A percentile compares a stretch with the other conserved stretches of the same genome.
Conservation (phyloP, 2,113 vertebrate species). For the Catagonus wagneri region DNA sequence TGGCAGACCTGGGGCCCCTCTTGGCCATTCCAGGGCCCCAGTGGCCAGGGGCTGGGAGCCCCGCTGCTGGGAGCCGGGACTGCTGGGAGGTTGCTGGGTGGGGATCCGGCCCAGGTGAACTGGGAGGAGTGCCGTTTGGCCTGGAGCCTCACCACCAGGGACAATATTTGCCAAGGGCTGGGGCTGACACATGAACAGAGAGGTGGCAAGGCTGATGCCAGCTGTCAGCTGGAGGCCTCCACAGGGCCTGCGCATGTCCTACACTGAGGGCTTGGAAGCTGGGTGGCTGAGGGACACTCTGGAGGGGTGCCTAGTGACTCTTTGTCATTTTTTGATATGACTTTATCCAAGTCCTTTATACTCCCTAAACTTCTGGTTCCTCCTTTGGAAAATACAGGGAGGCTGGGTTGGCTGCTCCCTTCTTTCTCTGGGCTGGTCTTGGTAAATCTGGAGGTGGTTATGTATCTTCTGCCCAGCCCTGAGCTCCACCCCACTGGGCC, state of each 20-base stretch:
- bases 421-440: not conserved
- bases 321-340: constrained; percentile 9
- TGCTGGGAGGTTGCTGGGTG: constrained; percentile 18
- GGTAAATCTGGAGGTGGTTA: not conserved
- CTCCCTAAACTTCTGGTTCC: not conserved
- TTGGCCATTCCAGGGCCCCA: not conserved
- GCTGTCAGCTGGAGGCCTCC: not conserved
- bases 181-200: constrained; percentile 20
- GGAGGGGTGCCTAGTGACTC: not conserved
- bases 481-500: not conserved
- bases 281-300: not conserved
- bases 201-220: constrained; percentile 33
- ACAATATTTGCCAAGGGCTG: constrained; percentile 79
- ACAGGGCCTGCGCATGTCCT: not conserved
- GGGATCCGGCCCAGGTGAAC: constrained; percentile 62
- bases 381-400: constrained; percentile 52
- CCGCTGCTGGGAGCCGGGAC: not conserved
- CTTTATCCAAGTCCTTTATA: constrained; percentile 39
- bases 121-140: not conserved
- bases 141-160: constrained; percentile 50
- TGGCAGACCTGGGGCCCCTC: not conserved
- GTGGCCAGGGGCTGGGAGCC: not conserved
- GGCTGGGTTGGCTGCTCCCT: not conserved
- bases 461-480: not conserved
- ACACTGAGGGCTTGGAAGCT: not conserved